Conservation (phyloP, 2,888 invertebrate genomes). For the Acanthosepion lycidas region DNA sequence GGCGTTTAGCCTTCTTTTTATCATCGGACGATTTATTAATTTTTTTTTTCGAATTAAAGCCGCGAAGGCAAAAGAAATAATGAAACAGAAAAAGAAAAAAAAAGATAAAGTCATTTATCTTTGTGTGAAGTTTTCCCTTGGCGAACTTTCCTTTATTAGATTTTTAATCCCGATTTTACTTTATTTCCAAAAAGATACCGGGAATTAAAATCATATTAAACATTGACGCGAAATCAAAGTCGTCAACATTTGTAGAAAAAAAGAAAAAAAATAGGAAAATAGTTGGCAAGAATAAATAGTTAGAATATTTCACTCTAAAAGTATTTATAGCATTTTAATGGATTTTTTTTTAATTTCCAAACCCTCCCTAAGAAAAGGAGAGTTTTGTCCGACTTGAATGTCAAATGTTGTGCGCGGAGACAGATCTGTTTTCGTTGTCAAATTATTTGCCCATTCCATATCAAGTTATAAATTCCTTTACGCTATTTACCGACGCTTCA, state of each 20-base stretch:
- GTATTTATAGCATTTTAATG: background rate
- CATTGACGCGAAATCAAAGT: background rate
- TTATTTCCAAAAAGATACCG: background rate
- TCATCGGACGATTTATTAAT: background rate
- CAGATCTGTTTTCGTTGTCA: background rate
- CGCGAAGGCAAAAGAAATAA: background rate
- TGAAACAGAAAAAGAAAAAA: background rate
- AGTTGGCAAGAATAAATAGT: background rate
- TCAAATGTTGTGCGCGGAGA: background rate
- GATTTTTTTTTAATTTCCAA: background rate
- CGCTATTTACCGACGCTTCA: background rate
- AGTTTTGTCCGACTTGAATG: background rate
- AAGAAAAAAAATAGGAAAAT: too few species aligned
- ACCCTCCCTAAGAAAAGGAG: background rate
- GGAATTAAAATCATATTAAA: background rate
- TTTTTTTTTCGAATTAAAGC: background rate
- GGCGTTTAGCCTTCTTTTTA: background rate
- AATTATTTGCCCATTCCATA: background rate
- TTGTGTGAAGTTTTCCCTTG: background rate
- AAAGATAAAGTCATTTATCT: background rate
- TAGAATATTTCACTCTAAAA: background rate
- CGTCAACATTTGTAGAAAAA: background rate
- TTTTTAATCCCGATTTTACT: conserved; percentile 4
- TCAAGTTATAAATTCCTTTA: background rate
- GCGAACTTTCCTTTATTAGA: background rate